Percentiles rank a stretch among this genome's conserved stretches.
phyloP scores from a whole-genome alignment of 2,113 vertebrate species.

The Callithrix jacchus region DNA sequence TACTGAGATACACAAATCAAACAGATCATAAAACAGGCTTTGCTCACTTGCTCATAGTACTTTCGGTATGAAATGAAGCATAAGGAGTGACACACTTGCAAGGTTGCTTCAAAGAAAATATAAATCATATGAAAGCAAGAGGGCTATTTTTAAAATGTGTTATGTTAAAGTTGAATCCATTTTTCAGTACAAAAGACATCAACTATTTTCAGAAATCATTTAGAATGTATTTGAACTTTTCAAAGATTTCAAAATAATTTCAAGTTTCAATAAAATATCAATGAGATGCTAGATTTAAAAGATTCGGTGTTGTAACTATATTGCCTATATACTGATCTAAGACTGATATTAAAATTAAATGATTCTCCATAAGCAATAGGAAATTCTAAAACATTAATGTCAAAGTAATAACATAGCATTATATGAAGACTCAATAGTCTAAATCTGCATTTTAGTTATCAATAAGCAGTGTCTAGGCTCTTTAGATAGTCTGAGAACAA shows the following conservation, averaged over 20 bases:
- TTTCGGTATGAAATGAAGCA: conserved; percentile 11
- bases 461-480: not conserved
- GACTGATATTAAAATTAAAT: not conserved
- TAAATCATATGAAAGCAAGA: conserved; percentile 52
- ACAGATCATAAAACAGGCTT: not conserved
- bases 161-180: conserved; percentile 39
- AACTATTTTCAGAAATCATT: conserved; percentile 9
- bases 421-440: not conserved
- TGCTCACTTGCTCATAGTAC: not conserved
- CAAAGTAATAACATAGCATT: not conserved
- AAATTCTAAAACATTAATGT: not conserved
- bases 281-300: not conserved
- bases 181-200: conserved; percentile 48
- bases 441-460: not conserved
- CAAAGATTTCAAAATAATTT: conserved; percentile 38
- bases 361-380: not conserved
- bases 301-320: not conserved
- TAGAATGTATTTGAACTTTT: not conserved
- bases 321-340: not conserved
- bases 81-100: conserved; percentile 18
- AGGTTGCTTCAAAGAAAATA: conserved; percentile 63
- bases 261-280: conserved; percentile 19
- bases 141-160: conserved; percentile 51
- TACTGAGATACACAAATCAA: conserved; percentile 30
- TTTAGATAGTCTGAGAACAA: not conserved